Conservation (phyloP, 2,888 invertebrate genomes). For the Antitype chi region DNA sequence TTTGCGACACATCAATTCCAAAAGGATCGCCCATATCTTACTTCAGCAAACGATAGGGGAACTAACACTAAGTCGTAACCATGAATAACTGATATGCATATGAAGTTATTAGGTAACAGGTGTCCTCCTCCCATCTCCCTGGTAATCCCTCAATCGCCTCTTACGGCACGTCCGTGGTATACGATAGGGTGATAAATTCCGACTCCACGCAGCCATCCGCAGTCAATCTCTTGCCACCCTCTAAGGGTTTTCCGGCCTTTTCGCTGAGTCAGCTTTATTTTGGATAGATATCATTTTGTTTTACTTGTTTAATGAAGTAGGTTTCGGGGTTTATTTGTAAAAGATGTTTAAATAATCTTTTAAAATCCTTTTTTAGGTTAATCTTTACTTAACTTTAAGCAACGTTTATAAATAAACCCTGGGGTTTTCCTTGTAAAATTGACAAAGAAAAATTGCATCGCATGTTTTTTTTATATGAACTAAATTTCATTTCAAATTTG, state of each 20-base stretch:
- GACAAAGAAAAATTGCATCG: too few species aligned
- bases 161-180: conserved; percentile 39
- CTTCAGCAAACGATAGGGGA: not conserved
- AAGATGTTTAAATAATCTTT: not conserved
- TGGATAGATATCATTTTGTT: conserved; percentile 17
- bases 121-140: conserved; percentile 24
- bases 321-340: not conserved
- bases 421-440: not conserved
- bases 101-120: conserved; percentile 53
- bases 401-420: not conserved
- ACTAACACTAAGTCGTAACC: not conserved
- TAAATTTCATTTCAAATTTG: not conserved
- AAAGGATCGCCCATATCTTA: conserved; percentile 7
- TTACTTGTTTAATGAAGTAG: conserved; percentile 1
- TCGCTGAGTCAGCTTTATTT: conserved; percentile 44
- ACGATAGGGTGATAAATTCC: conserved; percentile 50
- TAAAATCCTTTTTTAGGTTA: not conserved
- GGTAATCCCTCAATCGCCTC: conserved; percentile 40
- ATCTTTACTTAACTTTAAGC: not conserved
- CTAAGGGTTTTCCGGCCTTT: conserved; percentile 12
- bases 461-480: not conserved
- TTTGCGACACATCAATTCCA: conserved; percentile 3
- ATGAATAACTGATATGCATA: conserved; percentile 37
- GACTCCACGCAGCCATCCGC: conserved; percentile 2
- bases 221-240: conserved; percentile 30